These are phyloP conservation scores for Cladopsammia gracilis DNA, from an alignment of 64 coral and sea anemone species.

Conservation along the genomic window DNA sequence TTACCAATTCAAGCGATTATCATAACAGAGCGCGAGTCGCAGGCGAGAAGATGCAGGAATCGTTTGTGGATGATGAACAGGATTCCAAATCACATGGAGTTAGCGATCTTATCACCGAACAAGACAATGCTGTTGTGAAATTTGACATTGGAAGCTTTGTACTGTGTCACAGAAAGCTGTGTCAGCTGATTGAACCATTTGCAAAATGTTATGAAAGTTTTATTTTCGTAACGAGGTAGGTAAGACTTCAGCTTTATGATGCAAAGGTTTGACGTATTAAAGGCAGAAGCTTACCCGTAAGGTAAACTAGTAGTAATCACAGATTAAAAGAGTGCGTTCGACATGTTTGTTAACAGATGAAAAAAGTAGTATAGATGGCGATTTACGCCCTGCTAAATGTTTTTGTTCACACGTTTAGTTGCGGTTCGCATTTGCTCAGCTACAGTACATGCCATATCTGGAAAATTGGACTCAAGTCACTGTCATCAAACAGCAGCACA, in stretches of 20 bases:
- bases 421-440: too few species aligned
- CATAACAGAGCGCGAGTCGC: neutral
- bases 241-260: neutral
- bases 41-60: neutral
- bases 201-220: slow-evolving; percentile 7
- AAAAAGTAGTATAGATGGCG: too few species aligned
- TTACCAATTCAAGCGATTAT: neutral
- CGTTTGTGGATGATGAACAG: neutral
- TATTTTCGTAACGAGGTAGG: neutral
- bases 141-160: slow-evolving; percentile 72
- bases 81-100: neutral
- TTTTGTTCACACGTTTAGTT: too few species aligned
- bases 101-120: neutral
- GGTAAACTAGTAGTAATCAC: too few species aligned
- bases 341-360: too few species aligned
- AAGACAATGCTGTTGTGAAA: slow-evolving; percentile 57
- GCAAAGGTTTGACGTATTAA: too few species aligned
- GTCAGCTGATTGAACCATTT: slow-evolving; percentile 15
- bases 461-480: too few species aligned
- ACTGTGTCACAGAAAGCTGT: slow-evolving; percentile 48
- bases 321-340: too few species aligned
- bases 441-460: too few species aligned
- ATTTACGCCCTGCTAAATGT: too few species aligned
- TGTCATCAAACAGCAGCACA: too few species aligned
- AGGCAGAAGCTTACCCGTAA: too few species aligned